phyloP scores from a whole-genome alignment of 2,797 vertebrate species.

The Tangara arthus region DNA sequence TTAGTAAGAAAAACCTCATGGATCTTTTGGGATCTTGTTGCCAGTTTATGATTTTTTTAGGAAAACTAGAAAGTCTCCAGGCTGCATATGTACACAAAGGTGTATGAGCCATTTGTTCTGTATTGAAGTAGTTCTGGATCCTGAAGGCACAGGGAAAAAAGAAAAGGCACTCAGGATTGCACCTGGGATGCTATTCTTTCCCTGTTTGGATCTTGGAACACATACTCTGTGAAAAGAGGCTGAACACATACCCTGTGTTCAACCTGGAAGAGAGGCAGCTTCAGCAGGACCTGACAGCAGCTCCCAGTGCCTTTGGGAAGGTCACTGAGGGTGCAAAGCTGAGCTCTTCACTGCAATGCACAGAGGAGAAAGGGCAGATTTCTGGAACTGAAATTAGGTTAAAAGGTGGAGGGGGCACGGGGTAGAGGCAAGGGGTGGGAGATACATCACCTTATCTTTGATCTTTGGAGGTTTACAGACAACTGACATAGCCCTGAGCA shows the following conservation, averaged over 20 bases:
- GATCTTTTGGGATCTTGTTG: neutral
- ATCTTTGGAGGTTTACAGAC: neutral
- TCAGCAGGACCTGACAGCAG: neutral
- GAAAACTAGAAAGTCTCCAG: neutral
- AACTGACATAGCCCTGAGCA: neutral
- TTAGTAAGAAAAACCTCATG: neutral
- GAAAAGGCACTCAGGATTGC: neutral
- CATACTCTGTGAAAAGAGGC: neutral
- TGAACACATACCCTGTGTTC: neutral
- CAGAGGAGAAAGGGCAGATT: neutral
- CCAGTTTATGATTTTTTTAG: neutral
- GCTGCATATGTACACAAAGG: neutral
- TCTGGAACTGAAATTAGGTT: neutral
- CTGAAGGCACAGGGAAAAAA: neutral
- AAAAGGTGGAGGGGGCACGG: neutral
- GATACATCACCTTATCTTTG: neutral
- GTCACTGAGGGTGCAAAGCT: neutral
- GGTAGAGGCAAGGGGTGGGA: neutral
- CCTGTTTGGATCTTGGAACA: neutral
- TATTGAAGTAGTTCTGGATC: neutral
- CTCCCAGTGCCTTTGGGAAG: neutral
- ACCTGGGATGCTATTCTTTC: neutral
- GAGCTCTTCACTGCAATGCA: neutral
- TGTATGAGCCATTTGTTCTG: neutral
- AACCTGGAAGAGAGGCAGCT: accelerated